A percentile compares a stretch with the other conserved stretches of the same genome.
phyloP scores from a whole-genome alignment of 2,888 invertebrate species.

The Sinentomon sp. region DNA sequence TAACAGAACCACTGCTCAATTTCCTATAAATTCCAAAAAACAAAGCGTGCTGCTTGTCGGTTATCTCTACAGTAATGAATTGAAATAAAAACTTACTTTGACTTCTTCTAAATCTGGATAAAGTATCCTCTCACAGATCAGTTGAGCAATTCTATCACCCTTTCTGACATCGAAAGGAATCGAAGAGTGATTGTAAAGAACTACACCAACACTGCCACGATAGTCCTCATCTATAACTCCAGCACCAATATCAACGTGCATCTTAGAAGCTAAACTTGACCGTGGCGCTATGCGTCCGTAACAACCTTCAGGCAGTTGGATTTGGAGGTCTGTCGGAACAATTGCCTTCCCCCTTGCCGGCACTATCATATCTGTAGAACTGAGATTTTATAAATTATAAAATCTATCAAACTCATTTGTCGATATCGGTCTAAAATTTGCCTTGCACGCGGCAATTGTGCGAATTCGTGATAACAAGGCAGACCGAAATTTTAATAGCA shows the following conservation, averaged over 20 bases:
- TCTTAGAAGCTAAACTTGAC: slow-evolving; percentile 77
- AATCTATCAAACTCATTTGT: too few species aligned
- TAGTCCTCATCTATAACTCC: slow-evolving; percentile 89
- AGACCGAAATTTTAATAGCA: too few species aligned
- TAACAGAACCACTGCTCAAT: too few species aligned
- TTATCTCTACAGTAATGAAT: slow-evolving; percentile 5
- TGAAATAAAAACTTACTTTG: slow-evolving; percentile 21
- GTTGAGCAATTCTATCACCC: slow-evolving; percentile 87
- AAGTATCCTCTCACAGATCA: slow-evolving; percentile 75
- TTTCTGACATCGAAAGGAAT: slow-evolving; percentile 47
- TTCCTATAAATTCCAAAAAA: too few species aligned
- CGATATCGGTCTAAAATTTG: too few species aligned
- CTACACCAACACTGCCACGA: slow-evolving; percentile 74
- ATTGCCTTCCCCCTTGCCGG: slow-evolving; percentile 59
- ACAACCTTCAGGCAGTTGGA: slow-evolving; percentile 67
- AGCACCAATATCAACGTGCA: slow-evolving; percentile 91
- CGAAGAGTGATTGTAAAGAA: slow-evolving; percentile 78
- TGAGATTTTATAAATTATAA: too few species aligned
- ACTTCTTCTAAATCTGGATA: slow-evolving; percentile 59
- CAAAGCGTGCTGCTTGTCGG: too few species aligned
- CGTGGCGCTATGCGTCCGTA: slow-evolving; percentile 86
- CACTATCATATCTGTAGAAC: slow-evolving; percentile 60
- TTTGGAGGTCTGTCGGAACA: slow-evolving; percentile 71
- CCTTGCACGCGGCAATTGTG: too few species aligned
- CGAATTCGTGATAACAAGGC: too few species aligned